Base-by-base conservation (phyloP, 2,888 invertebrate genomes). In the Platycheirus albimanus region DNA sequence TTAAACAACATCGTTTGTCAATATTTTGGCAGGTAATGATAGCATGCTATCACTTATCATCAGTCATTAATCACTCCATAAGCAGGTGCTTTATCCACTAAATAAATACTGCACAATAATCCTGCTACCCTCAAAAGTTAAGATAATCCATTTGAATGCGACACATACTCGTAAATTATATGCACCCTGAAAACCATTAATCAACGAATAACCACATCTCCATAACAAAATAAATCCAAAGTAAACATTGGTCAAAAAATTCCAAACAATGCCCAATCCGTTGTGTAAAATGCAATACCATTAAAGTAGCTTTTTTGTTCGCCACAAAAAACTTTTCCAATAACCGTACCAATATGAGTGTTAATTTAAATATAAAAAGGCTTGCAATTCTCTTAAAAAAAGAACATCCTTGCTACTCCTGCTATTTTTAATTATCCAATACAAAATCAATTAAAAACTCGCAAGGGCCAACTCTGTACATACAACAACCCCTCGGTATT, bases 271-370 rank as follows among this genome's bases (percentile, higher is more conserved):
- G 38, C 20, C 4, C 43, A 13, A 67, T 72, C 58, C 56, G 38
- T 72, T 66, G 64, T 51, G 43, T 28, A 64, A 80, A 58, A 75
- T 45, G 54, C 17, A 54, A 49, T 75, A 61, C 51, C 52, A 61
- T 19, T 61, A 47, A 67, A 74, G 30, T 36, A 38, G 49, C 51
- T 30, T 33, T 15, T 20, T 8, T 6, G 3, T 20, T 49, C 24
- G n/a, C 69, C 10, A 28, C 54, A 41, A 75, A 79, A 80, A 80
- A 80, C 67, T 74, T 79, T 79, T 63, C 47, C 74, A 75, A 80
- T 75, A 80, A 80, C 45, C 63, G 63, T 8, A 11, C 24, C 69
- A 51, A 70, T 69, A 47, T 56, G 63, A 38, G 45, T 64, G 69
- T 20, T 33, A 75, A 75, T 80, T 69, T 69, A 75, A 58, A 24